These are phyloP conservation scores for Melipona quadrifasciata DNA, from an alignment of 1,140 invertebrate species.

Conservation along the genomic window DNA sequence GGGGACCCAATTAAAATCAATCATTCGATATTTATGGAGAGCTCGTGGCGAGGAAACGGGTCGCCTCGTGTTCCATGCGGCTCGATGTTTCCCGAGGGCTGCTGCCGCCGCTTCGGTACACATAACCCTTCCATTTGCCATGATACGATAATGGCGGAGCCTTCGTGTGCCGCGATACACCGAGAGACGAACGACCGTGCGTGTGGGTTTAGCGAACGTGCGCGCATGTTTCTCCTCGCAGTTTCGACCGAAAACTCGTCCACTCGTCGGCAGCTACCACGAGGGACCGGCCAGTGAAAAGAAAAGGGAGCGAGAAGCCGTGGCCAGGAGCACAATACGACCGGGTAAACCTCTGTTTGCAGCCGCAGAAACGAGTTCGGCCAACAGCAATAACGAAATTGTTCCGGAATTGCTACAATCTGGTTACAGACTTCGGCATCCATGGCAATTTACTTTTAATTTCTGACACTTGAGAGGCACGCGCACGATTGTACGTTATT, in stretches of 20 bases:
- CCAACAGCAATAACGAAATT: neutral
- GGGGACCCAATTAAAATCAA: slow-evolving; percentile 46
- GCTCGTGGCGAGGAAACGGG: neutral
- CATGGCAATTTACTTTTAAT: no score
- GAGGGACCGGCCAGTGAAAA: neutral
- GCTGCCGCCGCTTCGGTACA: slow-evolving; percentile 24
- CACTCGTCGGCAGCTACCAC: neutral
- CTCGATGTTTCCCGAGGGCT: slow-evolving; percentile 21
- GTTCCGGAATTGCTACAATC: neutral
- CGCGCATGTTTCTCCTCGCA: no score
- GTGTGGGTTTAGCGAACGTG: neutral
- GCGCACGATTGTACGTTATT: no score
- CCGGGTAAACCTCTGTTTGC: neutral
- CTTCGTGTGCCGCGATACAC: slow-evolving; percentile 28
- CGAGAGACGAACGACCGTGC: slow-evolving; percentile 11
- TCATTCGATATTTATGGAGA: slow-evolving; percentile 50
- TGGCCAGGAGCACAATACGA: neutral
- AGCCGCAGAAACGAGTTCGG: neutral
- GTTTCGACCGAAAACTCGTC: neutral
- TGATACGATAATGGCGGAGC: slow-evolving; percentile 54
- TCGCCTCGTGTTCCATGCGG: slow-evolving; percentile 14
- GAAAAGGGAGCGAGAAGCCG: slow-evolving; percentile 14
- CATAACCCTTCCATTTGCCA: slow-evolving; percentile 48
- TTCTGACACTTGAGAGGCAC: no score
- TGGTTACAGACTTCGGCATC: no score